phyloP scores from a whole-genome alignment of 2,113 vertebrate species.

The Notarius lentiginosus region DNA sequence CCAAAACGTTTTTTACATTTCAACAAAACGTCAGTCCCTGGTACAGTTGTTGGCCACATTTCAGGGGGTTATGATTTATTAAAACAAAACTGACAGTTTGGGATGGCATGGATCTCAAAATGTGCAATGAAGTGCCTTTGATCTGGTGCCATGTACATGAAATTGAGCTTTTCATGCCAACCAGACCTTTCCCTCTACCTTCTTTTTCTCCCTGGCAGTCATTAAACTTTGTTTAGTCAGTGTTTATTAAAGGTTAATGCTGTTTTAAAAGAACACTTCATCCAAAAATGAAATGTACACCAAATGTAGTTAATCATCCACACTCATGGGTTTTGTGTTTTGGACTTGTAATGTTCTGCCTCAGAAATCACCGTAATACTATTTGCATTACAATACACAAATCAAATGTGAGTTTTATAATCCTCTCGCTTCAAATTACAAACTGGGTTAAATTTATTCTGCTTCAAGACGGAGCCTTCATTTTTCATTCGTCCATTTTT shows the following conservation, averaged over 20 bases:
- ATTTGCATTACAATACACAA: neutral
- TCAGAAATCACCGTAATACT: neutral
- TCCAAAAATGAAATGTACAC: constrained; percentile 13
- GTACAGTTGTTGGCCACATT: constrained; percentile 17
- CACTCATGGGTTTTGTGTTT: neutral
- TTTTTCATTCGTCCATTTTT: neutral
- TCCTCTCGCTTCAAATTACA: neutral
- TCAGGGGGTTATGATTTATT: constrained; percentile 41
- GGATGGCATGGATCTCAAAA: constrained; percentile 43
- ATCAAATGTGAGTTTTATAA: neutral
- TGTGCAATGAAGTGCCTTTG: constrained; percentile 39
- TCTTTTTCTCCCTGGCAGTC: neutral
- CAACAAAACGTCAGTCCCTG: constrained; percentile 45
- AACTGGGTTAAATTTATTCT: neutral
- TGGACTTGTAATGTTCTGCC: neutral
- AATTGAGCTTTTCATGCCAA: constrained; percentile 45
- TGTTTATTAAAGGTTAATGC: constrained; percentile 1
- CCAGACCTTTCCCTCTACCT: constrained; percentile 25
- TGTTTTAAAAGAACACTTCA: neutral
- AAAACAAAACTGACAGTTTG: constrained; percentile 48
- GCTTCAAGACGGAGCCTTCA: neutral
- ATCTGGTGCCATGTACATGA: constrained; percentile 52
- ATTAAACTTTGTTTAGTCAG: constrained; percentile 27
- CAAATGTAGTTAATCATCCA: constrained; percentile 24
- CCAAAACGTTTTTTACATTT: constrained; percentile 33